A percentile compares a stretch with the other conserved stretches of the same genome.
phyloP scores from a whole-genome alignment of 2,888 invertebrate species.

The Torymus auratus region DNA sequence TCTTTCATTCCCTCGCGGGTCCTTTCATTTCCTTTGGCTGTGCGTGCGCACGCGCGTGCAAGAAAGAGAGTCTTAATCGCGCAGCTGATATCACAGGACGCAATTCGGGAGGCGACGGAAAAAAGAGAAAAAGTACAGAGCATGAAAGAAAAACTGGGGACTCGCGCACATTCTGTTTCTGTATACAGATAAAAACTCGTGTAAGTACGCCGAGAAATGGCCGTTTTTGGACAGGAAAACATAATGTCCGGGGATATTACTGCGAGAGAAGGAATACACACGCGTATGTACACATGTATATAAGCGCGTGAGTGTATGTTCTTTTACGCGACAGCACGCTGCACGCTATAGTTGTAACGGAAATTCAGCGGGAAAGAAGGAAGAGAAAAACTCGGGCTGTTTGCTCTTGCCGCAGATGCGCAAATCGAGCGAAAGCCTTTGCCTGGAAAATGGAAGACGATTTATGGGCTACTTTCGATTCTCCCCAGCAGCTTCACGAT shows the following conservation, averaged over 20 bases:
- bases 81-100: constrained; percentile 55
- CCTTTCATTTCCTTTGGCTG: constrained; percentile 35
- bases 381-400: constrained; percentile 1
- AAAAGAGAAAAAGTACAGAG: not conserved
- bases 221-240: constrained; percentile 21
- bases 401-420: constrained; percentile 37
- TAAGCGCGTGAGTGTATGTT: not conserved
- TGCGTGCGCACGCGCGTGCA: no score
- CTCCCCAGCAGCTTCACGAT: not conserved
- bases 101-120: constrained; percentile 6
- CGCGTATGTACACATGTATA: no score
- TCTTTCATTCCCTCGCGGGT: constrained; percentile 14
- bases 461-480: constrained; percentile 18
- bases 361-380: not conserved
- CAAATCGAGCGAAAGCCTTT: constrained; percentile 39
- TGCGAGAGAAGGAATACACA: not conserved
- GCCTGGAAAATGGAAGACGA: constrained; percentile 36
- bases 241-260: constrained; percentile 32
- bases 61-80: constrained; percentile 45
- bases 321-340: not conserved
- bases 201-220: not conserved
- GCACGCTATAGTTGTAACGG: constrained; percentile 32
- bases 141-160: constrained; percentile 20
- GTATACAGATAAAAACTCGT: not conserved
- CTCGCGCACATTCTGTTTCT: no score